These are phyloP conservation scores for Atherix ibis DNA, from an alignment of 2,888 invertebrate species.

Conservation along the genomic window DNA sequence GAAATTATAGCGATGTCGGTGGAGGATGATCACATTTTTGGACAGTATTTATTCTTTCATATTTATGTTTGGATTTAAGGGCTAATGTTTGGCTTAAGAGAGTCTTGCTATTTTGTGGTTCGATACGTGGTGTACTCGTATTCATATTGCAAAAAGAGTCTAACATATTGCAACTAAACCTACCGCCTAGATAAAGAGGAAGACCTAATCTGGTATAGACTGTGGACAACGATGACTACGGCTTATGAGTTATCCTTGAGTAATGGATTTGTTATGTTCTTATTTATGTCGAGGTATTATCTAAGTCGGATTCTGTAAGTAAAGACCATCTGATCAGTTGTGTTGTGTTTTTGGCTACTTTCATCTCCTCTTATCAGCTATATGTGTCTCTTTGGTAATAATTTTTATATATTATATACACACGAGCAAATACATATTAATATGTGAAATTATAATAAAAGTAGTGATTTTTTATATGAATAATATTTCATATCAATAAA, in stretches of 20 bases:
- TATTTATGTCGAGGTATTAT: conserved; percentile 10
- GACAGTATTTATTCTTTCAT: conserved; percentile 9
- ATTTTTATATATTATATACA: too few relatives aligned
- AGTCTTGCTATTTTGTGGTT: not conserved
- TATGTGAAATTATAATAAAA: too few relatives aligned
- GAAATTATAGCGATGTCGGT: too few relatives aligned
- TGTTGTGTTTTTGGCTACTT: too few relatives aligned
- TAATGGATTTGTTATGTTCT: conserved; percentile 13
- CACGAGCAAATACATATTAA: too few relatives aligned
- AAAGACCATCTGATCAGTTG: conserved; percentile 7
- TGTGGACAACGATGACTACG: too few relatives aligned
- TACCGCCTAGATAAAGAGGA: not conserved
- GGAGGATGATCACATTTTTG: too few relatives aligned
- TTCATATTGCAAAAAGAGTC: not conserved
- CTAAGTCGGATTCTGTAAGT: conserved; percentile 5
- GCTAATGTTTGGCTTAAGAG: conserved; percentile 11
- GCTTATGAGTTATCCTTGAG: conserved; percentile 9
- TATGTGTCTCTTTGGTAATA: too few relatives aligned
- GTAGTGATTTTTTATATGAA: too few relatives aligned
- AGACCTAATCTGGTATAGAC: too few relatives aligned
- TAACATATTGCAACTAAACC: not conserved
- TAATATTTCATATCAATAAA: too few relatives aligned
- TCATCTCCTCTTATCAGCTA: too few relatives aligned
- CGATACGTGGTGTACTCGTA: not conserved
- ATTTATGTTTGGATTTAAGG: conserved; percentile 10